Evolutionary conservation across 2,797 vertebrate species (phyloP).

Genomic region (Leuciscus waleckii): DNA sequence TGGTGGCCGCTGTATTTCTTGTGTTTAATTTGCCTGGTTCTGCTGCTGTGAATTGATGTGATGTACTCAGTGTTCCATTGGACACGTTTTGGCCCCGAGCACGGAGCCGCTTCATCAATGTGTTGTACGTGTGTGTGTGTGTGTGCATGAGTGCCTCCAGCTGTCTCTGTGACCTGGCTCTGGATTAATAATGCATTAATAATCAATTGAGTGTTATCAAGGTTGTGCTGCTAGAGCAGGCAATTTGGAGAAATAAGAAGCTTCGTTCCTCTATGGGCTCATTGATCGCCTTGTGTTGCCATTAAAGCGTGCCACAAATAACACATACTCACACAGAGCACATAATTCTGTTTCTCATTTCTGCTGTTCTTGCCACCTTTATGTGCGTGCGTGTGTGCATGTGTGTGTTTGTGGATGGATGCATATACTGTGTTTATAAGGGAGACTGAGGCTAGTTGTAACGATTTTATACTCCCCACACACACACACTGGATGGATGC

Average conservation of each 20-base stretch:
- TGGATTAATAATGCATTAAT: constrained; percentile 78
- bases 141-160: constrained; percentile 66
- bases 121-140: constrained; percentile 57
- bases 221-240: constrained; percentile 66
- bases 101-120: constrained; percentile 62
- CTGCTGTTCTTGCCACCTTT: not conserved
- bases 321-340: constrained; percentile 54
- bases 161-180: constrained; percentile 68
- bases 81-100: constrained; percentile 71
- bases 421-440: not conserved
- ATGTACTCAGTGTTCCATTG: constrained; percentile 66
- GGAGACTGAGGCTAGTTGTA: not conserved
- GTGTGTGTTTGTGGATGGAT: not conserved
- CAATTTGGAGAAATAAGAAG: constrained; percentile 69
- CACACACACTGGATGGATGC: not conserved
- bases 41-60: constrained; percentile 66
- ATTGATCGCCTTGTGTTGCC: constrained; percentile 51
- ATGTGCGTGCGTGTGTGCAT: no score
- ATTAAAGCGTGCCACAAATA: constrained; percentile 44
- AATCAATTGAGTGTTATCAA: constrained; percentile 78
- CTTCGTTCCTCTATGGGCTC: constrained; percentile 59
- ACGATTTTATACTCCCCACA: not conserved
- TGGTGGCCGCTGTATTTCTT: constrained; percentile 48
- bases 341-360: constrained; percentile 53
- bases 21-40: constrained; percentile 64